These are phyloP conservation scores for Octomys mimax DNA, from an alignment of 2,797 vertebrate genomes.

Conservation along the genomic window DNA sequence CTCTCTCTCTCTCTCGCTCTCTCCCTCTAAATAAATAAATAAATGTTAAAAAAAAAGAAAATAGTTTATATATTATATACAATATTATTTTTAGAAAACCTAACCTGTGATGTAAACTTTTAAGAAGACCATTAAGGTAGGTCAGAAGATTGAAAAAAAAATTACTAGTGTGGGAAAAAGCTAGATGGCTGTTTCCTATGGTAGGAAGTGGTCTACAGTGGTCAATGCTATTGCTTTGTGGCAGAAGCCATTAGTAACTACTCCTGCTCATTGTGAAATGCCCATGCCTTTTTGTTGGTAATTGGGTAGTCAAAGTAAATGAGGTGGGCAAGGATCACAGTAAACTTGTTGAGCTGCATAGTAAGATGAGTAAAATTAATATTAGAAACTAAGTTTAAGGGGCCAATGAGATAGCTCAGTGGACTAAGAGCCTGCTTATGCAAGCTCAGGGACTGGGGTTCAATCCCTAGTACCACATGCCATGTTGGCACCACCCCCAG, in stretches of 20 bases:
- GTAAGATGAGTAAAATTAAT: not conserved
- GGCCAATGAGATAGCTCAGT: too few relatives aligned
- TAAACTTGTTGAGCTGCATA: not conserved
- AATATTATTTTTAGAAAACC: slow-evolving; percentile 50
- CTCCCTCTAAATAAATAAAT: too few relatives aligned
- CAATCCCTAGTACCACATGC: too few relatives aligned
- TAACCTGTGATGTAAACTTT: slow-evolving; percentile 31
- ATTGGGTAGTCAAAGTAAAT: not conserved
- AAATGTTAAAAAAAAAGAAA: too few relatives aligned
- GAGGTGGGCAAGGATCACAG: not conserved
- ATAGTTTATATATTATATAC: slow-evolving; percentile 60
- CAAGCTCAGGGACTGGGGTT: too few relatives aligned
- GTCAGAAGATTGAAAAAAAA: not conserved
- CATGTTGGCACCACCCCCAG: too few relatives aligned
- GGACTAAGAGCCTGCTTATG: too few relatives aligned
- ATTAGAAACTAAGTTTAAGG: not conserved
- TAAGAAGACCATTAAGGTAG: not conserved
- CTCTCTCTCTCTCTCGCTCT: too few relatives aligned
- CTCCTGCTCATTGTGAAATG: not conserved
- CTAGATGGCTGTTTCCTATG: not conserved
- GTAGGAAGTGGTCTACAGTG: not conserved
- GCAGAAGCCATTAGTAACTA: not conserved
- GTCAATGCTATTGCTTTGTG: not conserved
- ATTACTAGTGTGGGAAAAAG: not conserved
- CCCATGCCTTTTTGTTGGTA: not conserved